These are phyloP conservation scores for Crotophaga sulcirostris DNA, from an alignment of 2,113 vertebrate species.

Conservation along the genomic window DNA sequence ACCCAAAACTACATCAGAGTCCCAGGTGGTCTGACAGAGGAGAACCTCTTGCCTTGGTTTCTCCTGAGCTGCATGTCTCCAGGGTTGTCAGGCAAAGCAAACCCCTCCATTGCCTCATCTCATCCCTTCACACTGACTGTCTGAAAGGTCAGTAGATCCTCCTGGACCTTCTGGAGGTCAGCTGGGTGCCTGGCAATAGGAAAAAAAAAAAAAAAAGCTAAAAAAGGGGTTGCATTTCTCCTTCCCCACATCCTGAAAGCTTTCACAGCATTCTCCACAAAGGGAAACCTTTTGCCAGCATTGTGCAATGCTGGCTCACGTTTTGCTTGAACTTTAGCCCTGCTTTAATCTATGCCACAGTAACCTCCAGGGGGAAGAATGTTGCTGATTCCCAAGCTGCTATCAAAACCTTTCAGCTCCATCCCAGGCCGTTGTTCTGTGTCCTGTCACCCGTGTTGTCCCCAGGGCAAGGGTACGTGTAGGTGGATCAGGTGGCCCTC, in stretches of 20 bases:
- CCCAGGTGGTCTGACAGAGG: rapidly evolving
- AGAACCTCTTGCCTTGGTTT: neutral
- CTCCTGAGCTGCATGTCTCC: neutral
- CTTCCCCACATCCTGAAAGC: neutral
- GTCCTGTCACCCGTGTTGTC: neutral
- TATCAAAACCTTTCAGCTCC: neutral
- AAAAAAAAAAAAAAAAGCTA: neutral
- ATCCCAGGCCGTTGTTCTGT: neutral
- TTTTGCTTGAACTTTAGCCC: conserved; percentile 44
- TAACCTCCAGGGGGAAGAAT: neutral
- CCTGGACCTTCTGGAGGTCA: neutral
- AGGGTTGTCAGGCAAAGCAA: neutral
- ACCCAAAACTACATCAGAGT: neutral
- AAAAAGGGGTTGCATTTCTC: neutral
- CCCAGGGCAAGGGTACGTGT: neutral
- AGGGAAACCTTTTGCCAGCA: conserved; percentile 9
- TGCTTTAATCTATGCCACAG: neutral
- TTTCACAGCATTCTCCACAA: rapidly evolving
- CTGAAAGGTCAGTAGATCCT: neutral
- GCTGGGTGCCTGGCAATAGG: no score
- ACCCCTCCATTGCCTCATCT: neutral
- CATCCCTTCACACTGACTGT: rapidly evolving
- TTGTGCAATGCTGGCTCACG: conserved; percentile 5
- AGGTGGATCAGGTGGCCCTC: neutral
- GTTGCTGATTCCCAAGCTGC: neutral